These are phyloP conservation scores for Cotesia chilonis DNA, from an alignment of 1,140 invertebrate genomes.

Conservation along the genomic window DNA sequence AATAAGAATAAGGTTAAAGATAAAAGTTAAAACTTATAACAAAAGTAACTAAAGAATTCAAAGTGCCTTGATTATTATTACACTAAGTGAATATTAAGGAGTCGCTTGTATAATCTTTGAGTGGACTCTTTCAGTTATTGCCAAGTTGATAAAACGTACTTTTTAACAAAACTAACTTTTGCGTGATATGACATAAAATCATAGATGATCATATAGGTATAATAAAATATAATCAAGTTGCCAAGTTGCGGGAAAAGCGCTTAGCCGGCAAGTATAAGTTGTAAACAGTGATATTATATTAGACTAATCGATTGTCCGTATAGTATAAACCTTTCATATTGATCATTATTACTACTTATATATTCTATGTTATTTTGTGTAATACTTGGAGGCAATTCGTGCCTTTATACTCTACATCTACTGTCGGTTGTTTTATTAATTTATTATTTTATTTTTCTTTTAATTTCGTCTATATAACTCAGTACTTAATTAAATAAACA, in stretches of 20 bases:
- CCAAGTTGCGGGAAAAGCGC: constrained; percentile 4
- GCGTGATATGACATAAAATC: too few species aligned
- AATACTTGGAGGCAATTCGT: constrained; percentile 3
- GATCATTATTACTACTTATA: constrained; percentile 16
- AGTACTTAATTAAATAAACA: constrained; percentile 19
- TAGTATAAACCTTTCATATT: constrained; percentile 25
- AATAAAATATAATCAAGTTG: constrained; percentile 23
- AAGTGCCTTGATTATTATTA: constrained; percentile 30
- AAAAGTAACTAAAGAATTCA: constrained; percentile 13
- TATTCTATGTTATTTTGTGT: constrained; percentile 24
- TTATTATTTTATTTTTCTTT: not conserved
- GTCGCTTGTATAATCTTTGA: constrained; percentile 18
- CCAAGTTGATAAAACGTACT: constrained; percentile 15
- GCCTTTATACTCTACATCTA: not conserved
- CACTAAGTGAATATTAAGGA: not conserved
- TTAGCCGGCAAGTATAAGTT: constrained; percentile 5
- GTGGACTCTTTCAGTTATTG: constrained; percentile 9
- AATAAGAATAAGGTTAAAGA: too few species aligned
- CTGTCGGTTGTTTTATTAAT: constrained; percentile 8
- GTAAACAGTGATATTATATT: constrained; percentile 21
- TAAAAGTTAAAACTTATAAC: not conserved
- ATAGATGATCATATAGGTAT: too few species aligned
- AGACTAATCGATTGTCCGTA: constrained; percentile 17
- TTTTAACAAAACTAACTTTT: not conserved
- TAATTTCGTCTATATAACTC: constrained; percentile 3